A percentile compares a stretch with the other conserved stretches of the same genome.
These are phyloP conservation scores for Meteorus cinctellus DNA, from an alignment of 2,888 invertebrate genomes.

Conservation along the genomic window DNA sequence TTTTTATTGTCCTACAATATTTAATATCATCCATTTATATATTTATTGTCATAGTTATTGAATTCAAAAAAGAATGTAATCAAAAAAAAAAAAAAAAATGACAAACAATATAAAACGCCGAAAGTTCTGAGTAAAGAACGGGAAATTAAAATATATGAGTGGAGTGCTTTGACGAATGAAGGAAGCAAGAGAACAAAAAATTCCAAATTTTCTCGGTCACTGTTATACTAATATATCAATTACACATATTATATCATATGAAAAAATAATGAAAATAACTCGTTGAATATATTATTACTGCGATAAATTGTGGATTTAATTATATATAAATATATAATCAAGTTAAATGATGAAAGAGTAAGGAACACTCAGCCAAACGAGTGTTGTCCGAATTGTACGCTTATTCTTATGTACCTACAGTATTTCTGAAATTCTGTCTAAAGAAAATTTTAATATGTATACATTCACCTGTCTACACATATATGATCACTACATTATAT, in stretches of 20 bases:
- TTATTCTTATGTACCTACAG: constrained; percentile 60
- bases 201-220: constrained; percentile 41
- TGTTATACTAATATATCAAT: constrained; percentile 41
- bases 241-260: constrained; percentile 42
- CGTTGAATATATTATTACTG: neutral
- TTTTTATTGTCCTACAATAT: constrained; percentile 35
- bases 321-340: constrained; percentile 17
- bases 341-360: constrained; percentile 29
- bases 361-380: constrained; percentile 47
- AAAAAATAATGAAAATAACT: constrained; percentile 23
- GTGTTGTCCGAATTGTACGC: constrained; percentile 63
- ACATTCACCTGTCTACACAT: constrained; percentile 45
- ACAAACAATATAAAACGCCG: neutral
- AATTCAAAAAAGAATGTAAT: neutral
- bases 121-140: neutral
- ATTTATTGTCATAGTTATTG: constrained; percentile 13
- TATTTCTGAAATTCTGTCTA: constrained; percentile 60
- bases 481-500: constrained; percentile 26
- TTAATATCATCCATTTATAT: constrained; percentile 24
- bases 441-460: constrained; percentile 38
- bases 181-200: constrained; percentile 16
- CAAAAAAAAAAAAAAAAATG: neutral
- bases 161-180: neutral
- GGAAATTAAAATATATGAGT: neutral
- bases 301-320: constrained; percentile 8